phyloP scores from a whole-genome alignment of 1,140 invertebrate species.

The Pseudobourletiella spinata region DNA sequence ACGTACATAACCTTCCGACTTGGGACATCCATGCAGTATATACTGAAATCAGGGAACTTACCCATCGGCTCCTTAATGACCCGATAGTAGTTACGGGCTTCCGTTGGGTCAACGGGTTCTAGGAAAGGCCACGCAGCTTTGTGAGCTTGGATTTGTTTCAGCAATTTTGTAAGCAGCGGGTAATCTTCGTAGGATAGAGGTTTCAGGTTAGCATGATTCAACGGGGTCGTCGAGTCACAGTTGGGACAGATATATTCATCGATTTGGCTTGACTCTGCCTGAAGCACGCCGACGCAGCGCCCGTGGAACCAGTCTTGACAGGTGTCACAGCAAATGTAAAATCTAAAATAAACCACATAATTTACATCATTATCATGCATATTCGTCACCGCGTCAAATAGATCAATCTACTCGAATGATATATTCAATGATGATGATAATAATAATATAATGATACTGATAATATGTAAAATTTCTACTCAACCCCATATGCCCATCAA shows the following conservation, averaged over 20 bases:
- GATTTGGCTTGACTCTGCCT: slow-evolving; percentile 86
- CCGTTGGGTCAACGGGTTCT: slow-evolving; percentile 87
- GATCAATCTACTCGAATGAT: neutral
- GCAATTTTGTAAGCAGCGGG: slow-evolving; percentile 68
- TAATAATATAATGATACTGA: too few species aligned
- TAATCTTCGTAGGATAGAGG: slow-evolving; percentile 71
- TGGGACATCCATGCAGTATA: too few species aligned
- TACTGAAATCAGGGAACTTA: too few species aligned
- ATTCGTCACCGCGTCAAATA: neutral
- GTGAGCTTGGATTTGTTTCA: slow-evolving; percentile 84
- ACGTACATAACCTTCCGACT: too few species aligned
- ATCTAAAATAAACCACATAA: slow-evolving; percentile 48
- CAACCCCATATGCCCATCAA: too few species aligned
- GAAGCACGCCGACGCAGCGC: slow-evolving; percentile 88
- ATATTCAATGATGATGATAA: too few species aligned
- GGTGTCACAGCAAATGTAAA: slow-evolving; percentile 95
- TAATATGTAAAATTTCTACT: too few species aligned
- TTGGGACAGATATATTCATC: slow-evolving; percentile 94
- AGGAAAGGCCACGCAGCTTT: slow-evolving; percentile 96
- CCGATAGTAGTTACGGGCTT: slow-evolving; percentile 95
- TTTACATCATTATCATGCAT: neutral
- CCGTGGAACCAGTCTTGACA: slow-evolving; percentile 99
- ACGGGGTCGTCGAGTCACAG: slow-evolving; percentile 78
- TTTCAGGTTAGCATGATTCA: slow-evolving; percentile 84
- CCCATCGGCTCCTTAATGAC: slow-evolving; percentile 98